phyloP scores from a whole-genome alignment of 2,888 invertebrate genomes.

The Drosophila putrida region DNA sequence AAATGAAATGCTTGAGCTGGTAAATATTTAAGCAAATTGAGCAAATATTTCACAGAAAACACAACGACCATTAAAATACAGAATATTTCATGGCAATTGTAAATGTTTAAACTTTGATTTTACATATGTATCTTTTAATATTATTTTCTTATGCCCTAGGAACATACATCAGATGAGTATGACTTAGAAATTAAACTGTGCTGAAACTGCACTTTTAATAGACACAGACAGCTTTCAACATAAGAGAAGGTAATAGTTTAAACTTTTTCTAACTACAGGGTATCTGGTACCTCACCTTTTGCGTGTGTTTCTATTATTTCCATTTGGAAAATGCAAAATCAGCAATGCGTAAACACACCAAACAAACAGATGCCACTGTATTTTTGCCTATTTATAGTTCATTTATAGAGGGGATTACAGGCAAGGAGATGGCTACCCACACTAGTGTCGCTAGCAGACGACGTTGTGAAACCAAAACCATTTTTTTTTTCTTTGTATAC shows the following conservation, averaged over 20 bases:
- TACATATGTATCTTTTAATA: background rate
- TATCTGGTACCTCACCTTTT: background rate
- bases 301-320: conserved; percentile 18
- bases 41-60: conserved; percentile 23
- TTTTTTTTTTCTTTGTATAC: conserved; percentile 9
- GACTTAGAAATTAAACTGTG: background rate
- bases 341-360: conserved; percentile 55
- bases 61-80: conserved; percentile 29
- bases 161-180: fast-evolving
- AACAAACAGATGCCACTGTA: conserved; percentile 48
- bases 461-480: conserved; percentile 21
- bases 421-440: conserved; percentile 5
- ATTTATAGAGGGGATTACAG: conserved; percentile 33
- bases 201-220: too few relatives aligned
- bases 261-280: background rate
- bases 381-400: conserved; percentile 62
- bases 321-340: conserved; percentile 51
- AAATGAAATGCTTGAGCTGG: conserved; percentile 30
- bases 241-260: background rate
- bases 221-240: background rate
- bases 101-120: background rate
- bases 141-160: conserved; percentile 4
- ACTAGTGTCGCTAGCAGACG: conserved; percentile 23
- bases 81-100: conserved; percentile 8
- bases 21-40: conserved; percentile 23